Evolutionary conservation across 2,888 invertebrate genomes (phyloP).

Genomic region (Harpagoxenus sublaevis): DNA sequence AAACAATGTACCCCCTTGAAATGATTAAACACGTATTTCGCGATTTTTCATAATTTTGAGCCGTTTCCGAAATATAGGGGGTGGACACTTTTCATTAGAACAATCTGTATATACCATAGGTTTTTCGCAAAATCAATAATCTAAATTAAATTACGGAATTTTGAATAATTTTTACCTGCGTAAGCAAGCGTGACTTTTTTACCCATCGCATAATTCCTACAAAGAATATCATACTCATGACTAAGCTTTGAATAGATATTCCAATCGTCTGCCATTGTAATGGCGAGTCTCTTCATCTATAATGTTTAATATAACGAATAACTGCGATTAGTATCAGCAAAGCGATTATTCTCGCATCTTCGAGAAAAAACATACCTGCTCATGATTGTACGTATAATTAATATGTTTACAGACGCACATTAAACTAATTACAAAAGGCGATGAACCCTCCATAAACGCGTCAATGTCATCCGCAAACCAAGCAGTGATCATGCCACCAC

Average conservation of each 20-base stretch:
- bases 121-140: not conserved
- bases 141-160: not conserved
- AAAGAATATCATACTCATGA: slow-evolving; percentile 54
- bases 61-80: too few relatives aligned
- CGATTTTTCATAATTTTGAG: too few relatives aligned
- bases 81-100: too few relatives aligned
- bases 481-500: slow-evolving; percentile 61
- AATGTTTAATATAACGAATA: not conserved
- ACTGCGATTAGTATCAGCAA: not conserved
- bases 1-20: too few relatives aligned
- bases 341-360: not conserved
- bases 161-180: slow-evolving; percentile 55
- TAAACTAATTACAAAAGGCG: slow-evolving; percentile 63
- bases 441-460: slow-evolving; percentile 58
- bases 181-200: slow-evolving; percentile 54
- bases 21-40: too few relatives aligned
- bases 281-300: slow-evolving; percentile 62
- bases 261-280: slow-evolving; percentile 66
- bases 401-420: slow-evolving; percentile 67
- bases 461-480: slow-evolving; percentile 53
- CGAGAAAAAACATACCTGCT: slow-evolving; percentile 54
- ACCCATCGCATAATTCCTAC: slow-evolving; percentile 58
- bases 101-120: not conserved
- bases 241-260: slow-evolving; percentile 38
- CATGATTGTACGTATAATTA: slow-evolving; percentile 62